Conservation (phyloP, 2,797 vertebrate species). For the Notoglanidium macrostoma region DNA sequence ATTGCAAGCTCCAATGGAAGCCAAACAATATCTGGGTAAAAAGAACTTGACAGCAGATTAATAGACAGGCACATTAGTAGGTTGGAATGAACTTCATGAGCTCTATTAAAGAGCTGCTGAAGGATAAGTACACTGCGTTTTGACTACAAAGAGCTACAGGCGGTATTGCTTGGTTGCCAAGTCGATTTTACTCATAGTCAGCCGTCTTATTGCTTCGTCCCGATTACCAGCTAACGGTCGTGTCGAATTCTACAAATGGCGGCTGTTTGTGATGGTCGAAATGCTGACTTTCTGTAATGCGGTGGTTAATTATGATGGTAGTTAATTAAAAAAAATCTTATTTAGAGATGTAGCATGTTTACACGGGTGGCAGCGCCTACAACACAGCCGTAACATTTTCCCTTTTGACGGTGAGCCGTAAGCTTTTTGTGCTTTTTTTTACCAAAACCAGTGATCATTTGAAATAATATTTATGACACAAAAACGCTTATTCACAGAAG, state of each 20-base stretch:
- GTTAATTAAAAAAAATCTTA: neutral
- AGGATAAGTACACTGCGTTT: neutral
- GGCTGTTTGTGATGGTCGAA: neutral
- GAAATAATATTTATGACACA: neutral
- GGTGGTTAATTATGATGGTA: neutral
- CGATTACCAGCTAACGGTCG: neutral
- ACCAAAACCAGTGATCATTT: neutral
- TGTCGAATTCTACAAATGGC: neutral
- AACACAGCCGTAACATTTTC: neutral
- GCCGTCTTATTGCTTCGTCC: neutral
- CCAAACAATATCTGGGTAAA: neutral
- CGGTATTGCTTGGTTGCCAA: neutral
- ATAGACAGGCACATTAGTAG: neutral
- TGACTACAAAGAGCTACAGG: neutral
- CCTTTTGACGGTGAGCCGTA: neutral
- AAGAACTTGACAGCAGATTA: neutral
- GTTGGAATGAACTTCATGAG: neutral
- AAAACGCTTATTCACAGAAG: neutral
- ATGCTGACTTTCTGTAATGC: neutral
- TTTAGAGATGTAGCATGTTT: too few relatives aligned
- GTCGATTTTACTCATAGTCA: neutral
- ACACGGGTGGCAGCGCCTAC: too few relatives aligned
- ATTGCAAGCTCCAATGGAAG: neutral
- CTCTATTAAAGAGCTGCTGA: neutral
- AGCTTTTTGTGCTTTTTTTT: neutral